Evolutionary conservation across 2,113 vertebrate species (phyloP).

Genomic region (Numenius arquata): DNA sequence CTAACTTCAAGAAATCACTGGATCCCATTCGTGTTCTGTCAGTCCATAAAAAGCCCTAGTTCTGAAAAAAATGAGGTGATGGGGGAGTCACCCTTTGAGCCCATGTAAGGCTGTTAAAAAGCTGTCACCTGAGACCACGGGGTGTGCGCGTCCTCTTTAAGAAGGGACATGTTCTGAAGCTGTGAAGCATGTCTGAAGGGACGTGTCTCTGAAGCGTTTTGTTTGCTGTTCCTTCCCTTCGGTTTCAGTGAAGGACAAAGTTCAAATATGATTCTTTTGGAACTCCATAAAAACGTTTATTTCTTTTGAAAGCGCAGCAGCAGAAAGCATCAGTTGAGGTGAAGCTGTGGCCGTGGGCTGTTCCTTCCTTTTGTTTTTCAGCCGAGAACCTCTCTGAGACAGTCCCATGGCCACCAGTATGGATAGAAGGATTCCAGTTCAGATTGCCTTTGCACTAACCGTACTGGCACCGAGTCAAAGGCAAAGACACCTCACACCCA

Average conservation of each 20-base stretch:
- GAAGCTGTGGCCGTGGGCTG: not conserved
- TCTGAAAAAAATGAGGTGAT: not conserved
- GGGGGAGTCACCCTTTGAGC: not conserved
- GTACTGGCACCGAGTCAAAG: not conserved
- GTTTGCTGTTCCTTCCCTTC: not conserved
- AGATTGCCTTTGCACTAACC: not conserved
- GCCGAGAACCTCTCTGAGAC: not conserved
- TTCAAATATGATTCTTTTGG: not conserved
- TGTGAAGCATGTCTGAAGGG: not conserved
- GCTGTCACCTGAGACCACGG: not conserved
- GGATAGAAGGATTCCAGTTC: not conserved
- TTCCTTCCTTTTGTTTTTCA: not conserved
- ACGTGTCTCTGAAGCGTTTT: not conserved
- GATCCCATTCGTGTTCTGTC: not conserved
- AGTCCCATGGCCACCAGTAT: not conserved
- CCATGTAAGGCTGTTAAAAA: not conserved
- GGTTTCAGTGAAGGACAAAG: not conserved
- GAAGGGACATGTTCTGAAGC: not conserved
- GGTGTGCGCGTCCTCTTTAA: not conserved
- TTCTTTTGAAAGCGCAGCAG: not conserved
- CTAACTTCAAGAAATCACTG: not conserved
- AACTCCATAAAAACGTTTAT: not conserved
- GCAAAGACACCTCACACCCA: not conserved
- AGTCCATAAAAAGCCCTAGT: not conserved
- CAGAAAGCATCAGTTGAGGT: not conserved